Evolutionary conservation across 2,797 vertebrate genomes (phyloP).

Genomic region (Halcyon smyrnensis): DNA sequence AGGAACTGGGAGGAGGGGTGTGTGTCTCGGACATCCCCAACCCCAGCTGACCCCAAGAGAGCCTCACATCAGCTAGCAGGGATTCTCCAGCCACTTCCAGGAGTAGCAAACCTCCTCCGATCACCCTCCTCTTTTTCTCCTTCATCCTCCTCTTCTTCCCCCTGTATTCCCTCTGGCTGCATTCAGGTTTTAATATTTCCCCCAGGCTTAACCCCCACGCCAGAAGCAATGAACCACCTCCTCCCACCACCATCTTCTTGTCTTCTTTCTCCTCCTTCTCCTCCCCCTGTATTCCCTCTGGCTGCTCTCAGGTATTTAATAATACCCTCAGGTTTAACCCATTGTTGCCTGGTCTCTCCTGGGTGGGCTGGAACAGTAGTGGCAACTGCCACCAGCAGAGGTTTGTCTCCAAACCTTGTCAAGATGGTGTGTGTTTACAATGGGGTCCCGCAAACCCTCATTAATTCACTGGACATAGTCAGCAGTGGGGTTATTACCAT

Average conservation of each 20-base stretch:
- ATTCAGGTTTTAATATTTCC: background rate
- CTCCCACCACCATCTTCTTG: background rate
- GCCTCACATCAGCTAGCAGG: background rate
- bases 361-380: background rate
- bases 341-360: background rate
- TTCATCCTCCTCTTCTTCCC: background rate
- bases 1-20: no score
- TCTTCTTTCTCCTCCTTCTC: background rate
- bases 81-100: background rate
- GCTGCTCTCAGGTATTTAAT: background rate
- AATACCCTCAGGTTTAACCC: background rate
- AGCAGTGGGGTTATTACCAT: fast-evolving
- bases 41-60: background rate
- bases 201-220: background rate
- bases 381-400: background rate
- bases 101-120: background rate
- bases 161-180: background rate
- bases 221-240: background rate
- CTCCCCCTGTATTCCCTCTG: background rate
- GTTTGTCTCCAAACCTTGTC: background rate
- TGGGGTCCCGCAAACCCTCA: background rate
- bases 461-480: background rate
- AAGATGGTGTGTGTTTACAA: fast-evolving
- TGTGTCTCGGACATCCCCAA: background rate
- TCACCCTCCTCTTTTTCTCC: background rate